These are phyloP conservation scores for Echeneis naucrates DNA, from an alignment of 2,797 vertebrate genomes.

Conservation along the genomic window DNA sequence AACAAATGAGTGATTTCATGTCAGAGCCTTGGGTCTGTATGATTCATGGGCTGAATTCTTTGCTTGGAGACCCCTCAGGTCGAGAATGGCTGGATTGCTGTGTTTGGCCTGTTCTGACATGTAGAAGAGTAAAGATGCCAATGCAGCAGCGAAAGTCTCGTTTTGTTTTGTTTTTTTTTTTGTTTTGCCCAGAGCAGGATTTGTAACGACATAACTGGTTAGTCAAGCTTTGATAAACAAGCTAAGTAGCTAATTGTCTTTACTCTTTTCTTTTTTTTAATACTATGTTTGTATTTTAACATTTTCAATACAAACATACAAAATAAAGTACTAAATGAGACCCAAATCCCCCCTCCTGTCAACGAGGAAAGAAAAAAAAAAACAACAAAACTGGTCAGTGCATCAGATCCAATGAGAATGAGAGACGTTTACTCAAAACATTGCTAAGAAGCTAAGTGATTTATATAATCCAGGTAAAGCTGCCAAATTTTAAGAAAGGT, in stretches of 20 bases:
- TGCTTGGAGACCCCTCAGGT: constrained; percentile 62
- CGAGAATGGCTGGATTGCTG: constrained; percentile 54
- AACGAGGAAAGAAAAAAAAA: no score
- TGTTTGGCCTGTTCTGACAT: constrained; percentile 61
- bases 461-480: no score
- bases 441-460: no score
- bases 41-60: constrained; percentile 68
- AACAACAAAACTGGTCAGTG: no score
- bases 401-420: no score
- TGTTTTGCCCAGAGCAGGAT: constrained; percentile 54
- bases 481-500: no score
- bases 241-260: constrained; percentile 63
- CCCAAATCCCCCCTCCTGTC: no score
- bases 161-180: constrained; percentile 49
- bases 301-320: no score
- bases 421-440: no score
- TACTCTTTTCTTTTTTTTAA: constrained; percentile 8
- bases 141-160: constrained; percentile 53
- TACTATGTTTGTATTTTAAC: no score
- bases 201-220: constrained; percentile 73
- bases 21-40: constrained; percentile 58
- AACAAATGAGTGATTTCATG: constrained; percentile 69
- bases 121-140: constrained; percentile 57
- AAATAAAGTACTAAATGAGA: no score
- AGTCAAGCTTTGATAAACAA: constrained; percentile 73